phyloP scores from a whole-genome alignment of 2,888 invertebrate genomes.

The Catonia carolina region DNA sequence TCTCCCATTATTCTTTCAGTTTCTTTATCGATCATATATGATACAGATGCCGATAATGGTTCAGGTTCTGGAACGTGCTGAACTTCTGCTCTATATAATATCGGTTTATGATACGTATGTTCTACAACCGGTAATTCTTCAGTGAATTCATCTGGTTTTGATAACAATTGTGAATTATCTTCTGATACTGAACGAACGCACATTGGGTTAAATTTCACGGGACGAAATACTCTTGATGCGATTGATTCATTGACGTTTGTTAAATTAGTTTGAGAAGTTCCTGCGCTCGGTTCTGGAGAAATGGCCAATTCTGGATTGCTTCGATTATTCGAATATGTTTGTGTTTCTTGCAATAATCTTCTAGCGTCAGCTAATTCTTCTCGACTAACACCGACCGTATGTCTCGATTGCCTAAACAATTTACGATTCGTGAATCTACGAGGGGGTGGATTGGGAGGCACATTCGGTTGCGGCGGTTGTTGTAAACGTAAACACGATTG shows the following conservation, averaged over 20 bases:
- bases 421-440: conserved; percentile 49
- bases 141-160: conserved; percentile 15
- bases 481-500: conserved; percentile 48
- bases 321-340: background rate
- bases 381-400: conserved; percentile 76
- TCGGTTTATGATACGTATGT: conserved; percentile 24
- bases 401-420: conserved; percentile 54
- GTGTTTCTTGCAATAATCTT: conserved; percentile 59
- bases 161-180: conserved; percentile 4
- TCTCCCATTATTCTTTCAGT: conserved; percentile 10
- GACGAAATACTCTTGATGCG: conserved; percentile 26
- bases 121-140: conserved; percentile 22
- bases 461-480: conserved; percentile 29
- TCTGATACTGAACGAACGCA: background rate
- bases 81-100: conserved; percentile 25
- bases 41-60: conserved; percentile 24
- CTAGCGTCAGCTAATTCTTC: conserved; percentile 76
- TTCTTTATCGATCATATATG: conserved; percentile 18
- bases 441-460: conserved; percentile 19
- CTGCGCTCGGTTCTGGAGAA: background rate
- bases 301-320: conserved; percentile 7
- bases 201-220: conserved; percentile 28
- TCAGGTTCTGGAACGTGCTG: conserved; percentile 28
- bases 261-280: conserved; percentile 10
- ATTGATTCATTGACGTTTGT: conserved; percentile 22